Evolutionary conservation across 2,888 invertebrate genomes (phyloP).

Genomic region (Lasiommata megera): DNA sequence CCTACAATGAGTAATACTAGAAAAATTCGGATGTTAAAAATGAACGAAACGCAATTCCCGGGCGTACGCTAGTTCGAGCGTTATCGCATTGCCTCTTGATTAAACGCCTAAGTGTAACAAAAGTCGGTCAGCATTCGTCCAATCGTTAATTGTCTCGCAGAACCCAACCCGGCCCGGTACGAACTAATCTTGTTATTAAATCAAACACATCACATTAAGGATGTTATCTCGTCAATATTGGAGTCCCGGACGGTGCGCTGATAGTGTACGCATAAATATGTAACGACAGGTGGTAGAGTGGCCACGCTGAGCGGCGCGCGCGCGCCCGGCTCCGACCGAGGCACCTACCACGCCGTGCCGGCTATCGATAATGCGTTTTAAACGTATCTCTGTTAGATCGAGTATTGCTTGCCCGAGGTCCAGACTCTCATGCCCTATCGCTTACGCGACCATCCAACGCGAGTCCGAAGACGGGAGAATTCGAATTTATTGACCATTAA

Average conservation of each 20-base stretch:
- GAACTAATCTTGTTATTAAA: conserved; percentile 81
- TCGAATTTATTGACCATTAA: conserved; percentile 82
- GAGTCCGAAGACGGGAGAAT: conserved; percentile 80
- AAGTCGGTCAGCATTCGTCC: conserved; percentile 28
- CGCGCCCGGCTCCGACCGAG: conserved; percentile 49
- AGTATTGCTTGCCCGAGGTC: conserved; percentile 21
- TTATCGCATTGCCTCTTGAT: neutral
- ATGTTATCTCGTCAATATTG: conserved; percentile 82
- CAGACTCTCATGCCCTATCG: conserved; percentile 40
- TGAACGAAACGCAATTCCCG: too few relatives aligned
- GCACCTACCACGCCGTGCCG: conserved; percentile 9
- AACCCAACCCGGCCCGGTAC: conserved; percentile 58
- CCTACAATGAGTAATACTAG: too few relatives aligned
- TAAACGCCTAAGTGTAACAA: conserved; percentile 4
- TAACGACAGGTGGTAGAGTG: conserved; percentile 81
- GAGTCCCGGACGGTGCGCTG: conserved; percentile 81
- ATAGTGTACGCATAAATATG: conserved; percentile 82
- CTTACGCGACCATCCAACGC: conserved; percentile 59
- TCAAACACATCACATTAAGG: conserved; percentile 83
- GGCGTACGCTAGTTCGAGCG: neutral
- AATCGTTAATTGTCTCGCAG: conserved; percentile 57
- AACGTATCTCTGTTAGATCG: conserved; percentile 17
- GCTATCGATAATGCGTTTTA: conserved; percentile 44
- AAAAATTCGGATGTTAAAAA: too few relatives aligned
- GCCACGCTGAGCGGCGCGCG: conserved; percentile 79